Evolutionary conservation across 1,140 invertebrate species (phyloP), one percentile per base, ranked within the genome.

Genomic region (Melitaea cinxia): DNA sequence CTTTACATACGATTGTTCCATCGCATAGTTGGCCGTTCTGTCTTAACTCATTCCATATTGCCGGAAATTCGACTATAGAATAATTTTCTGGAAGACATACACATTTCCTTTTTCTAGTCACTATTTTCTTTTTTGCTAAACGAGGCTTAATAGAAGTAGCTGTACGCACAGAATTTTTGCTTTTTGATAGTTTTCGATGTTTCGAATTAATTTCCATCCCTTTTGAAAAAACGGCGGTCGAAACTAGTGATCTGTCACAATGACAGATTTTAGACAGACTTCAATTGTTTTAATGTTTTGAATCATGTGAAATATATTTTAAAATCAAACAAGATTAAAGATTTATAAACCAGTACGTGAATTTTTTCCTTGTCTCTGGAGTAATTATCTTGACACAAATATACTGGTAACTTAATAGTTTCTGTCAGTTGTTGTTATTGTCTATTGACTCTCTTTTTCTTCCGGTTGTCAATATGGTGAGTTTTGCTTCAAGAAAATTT

Each of bases 31-130:
- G 92, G 58, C 86, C 89, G 59, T 93, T 92, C 42, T 88, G 85
- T 75, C 94, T 91, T 35, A 94, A 81, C 78, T 94, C 94, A 65
- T 92, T 93, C 93, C 93, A 94, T 70, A 94, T 92, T 33, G 89
- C 73, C 23, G 94, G 93, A 79, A 94, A 94, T 74, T 94, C 92
- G 49, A 92, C 88, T 67, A 91, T 72, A 47, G 88, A 91, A 81
- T 82, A 88, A 78, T 89, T 88, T 85, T 91, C 88, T 68, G 88
- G 88, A 17, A 88, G 75, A 70, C 89, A 91, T 50, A 84, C 88
- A 79, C 89, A 91, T 83, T 91, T 91, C 66, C 87, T 78, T 82
- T 88, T 88, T 62, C 86, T 77, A 54, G 80, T 77, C 61, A 88
- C 77, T 37, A 78, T 87, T 80, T 83, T 84, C 77, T 86, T 91